phyloP scores from a whole-genome alignment of 2,113 vertebrate species.

The Genyomyrus donnyi region DNA sequence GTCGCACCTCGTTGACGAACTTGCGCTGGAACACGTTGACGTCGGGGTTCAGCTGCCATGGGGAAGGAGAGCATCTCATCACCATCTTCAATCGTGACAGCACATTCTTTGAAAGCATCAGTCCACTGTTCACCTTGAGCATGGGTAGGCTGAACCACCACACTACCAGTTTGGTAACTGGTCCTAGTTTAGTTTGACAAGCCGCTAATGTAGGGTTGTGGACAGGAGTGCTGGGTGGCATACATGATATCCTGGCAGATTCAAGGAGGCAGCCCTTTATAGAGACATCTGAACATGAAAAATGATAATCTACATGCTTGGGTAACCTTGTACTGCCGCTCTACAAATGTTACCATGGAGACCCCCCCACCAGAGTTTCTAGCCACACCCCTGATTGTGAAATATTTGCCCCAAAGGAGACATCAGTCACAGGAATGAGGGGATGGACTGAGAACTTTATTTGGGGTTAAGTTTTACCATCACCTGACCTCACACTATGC shows the following conservation, averaged over 20 bases:
- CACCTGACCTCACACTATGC: not conserved
- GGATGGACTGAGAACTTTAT: not conserved
- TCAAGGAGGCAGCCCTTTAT: not conserved
- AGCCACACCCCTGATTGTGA: not conserved
- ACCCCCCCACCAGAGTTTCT: not conserved
- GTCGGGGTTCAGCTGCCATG: conserved; percentile 83
- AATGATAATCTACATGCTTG: not conserved
- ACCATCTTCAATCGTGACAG: not conserved
- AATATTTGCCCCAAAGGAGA: not conserved
- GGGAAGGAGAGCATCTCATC: not conserved
- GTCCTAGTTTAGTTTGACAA: not conserved
- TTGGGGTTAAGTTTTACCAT: not conserved
- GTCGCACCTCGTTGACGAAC: conserved; percentile 93
- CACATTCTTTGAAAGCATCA: not conserved
- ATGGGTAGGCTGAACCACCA: not conserved
- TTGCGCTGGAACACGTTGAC: conserved; percentile 97
- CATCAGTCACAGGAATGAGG: not conserved
- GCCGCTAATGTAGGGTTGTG: not conserved
- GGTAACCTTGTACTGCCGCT: not conserved
- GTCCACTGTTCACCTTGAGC: not conserved
- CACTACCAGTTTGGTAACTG: not conserved
- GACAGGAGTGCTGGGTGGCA: not conserved
- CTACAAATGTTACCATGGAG: not conserved
- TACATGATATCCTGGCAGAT: not conserved
- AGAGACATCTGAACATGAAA: not conserved